Conservation (phyloP, 2,113 vertebrate species). For the Todiramphus chloris region DNA sequence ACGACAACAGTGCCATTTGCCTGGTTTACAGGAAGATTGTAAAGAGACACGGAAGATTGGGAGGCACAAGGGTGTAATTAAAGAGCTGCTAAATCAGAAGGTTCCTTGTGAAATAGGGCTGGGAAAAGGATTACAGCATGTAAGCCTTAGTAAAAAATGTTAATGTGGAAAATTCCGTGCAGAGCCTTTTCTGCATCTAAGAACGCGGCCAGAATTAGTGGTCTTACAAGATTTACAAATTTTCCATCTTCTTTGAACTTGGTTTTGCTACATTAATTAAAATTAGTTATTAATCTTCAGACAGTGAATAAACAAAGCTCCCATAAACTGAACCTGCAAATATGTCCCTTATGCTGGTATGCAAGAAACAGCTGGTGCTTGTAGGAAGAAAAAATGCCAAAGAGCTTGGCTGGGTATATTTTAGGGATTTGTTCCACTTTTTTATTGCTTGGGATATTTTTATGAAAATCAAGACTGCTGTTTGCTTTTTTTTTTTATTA, state of each 20-base stretch:
- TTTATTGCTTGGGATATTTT: slow-evolving; percentile 9
- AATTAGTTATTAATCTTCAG: slow-evolving; percentile 15
- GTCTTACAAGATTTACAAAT: not conserved
- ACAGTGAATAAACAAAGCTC: not conserved
- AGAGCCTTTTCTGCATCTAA: not conserved
- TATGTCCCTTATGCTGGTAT: not conserved
- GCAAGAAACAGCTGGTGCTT: not conserved
- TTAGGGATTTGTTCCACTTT: slow-evolving; percentile 3
- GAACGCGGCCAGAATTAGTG: not conserved
- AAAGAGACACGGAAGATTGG: not conserved
- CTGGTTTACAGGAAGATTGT: not conserved
- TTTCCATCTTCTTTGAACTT: slow-evolving; percentile 22
- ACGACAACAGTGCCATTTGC: not conserved
- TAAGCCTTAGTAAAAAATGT: not conserved
- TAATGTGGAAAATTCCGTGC: not conserved
- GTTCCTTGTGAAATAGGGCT: not conserved
- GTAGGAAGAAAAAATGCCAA: not conserved
- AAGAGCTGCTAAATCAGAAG: not conserved
- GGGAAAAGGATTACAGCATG: not conserved
- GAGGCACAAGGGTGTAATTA: not conserved
- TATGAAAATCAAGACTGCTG: not conserved
- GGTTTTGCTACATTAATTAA: slow-evolving; percentile 36
- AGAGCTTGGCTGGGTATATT: not conserved
- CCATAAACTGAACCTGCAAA: slow-evolving; percentile 2
- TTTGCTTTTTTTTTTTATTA: not conserved